Base-by-base conservation (phyloP, 2,888 invertebrate genomes). In the Alviniconcha strummeri region DNA sequence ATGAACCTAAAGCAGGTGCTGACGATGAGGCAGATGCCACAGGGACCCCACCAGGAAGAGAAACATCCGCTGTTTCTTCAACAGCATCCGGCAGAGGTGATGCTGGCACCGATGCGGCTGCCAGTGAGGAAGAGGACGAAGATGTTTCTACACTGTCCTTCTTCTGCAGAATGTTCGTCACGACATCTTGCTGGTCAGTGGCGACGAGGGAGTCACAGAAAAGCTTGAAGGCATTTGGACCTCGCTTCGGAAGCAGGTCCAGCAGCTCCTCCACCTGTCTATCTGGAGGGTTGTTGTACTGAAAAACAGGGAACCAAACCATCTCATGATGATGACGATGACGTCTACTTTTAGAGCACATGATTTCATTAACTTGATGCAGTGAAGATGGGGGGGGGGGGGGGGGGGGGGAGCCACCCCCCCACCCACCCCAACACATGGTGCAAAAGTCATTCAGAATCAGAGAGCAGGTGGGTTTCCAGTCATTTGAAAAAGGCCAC, bases 171-270 rank as follows among this genome's bases (percentile, higher is more conserved):
- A 77, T 11, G n/a, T 9, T 67, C 1, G 76, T 78, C 56, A 92
- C 91, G 8, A 91, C 85, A 69, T 89, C 85, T 56, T 89, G 87
- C 83, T 92, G 92, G 36, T 86, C 88, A 80, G 90, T 89, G 8
- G 88, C 91, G 64, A 85, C 86, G 4, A 92, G 86, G 5, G 91
- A 88, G 54, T 91, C 90, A 86, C 92, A 91, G 84, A 92, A 91
- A 4, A 78, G 81, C 7, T 88, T 82, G 85, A 91, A 92, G 9
- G 91, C 90, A n/a, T 90, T 86, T 2, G 87, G 85, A 6, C 91
- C 91, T 80, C 88, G 86, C 17, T 84, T 86, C 3, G 89, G 87
- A 3, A 92, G 83, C 36, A 88, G 76, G 83, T 91, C 89, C 13
- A 92, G 84, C 4, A 92, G 82, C 9, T 89, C 90, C 77, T 92